A percentile compares a stretch with the other conserved stretches of the same genome.
Conservation (phyloP, 2,888 invertebrate species). For the Linyphia triangularis region DNA sequence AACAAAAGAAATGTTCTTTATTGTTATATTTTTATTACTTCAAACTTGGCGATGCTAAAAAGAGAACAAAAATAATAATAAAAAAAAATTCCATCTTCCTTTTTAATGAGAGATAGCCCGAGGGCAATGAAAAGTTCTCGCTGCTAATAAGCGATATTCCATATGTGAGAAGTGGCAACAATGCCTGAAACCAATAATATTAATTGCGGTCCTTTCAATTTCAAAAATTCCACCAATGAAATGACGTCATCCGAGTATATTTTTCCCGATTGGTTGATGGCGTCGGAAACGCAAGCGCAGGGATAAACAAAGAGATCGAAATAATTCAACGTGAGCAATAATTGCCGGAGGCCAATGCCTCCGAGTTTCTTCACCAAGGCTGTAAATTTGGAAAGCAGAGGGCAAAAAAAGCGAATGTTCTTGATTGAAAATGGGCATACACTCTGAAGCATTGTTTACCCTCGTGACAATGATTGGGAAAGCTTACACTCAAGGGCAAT, state of each 20-base stretch:
- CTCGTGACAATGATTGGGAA: background rate
- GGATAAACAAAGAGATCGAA: slow-evolving; percentile 22
- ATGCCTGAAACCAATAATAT: slow-evolving; percentile 58
- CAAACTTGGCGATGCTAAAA: slow-evolving; percentile 33
- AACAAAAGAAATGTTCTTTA: slow-evolving; percentile 52
- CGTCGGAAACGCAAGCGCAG: slow-evolving; percentile 4
- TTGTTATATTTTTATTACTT: slow-evolving; percentile 32
- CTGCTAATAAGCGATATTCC: slow-evolving; percentile 61
- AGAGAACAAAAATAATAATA: slow-evolving; percentile 31
- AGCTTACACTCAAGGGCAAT: slow-evolving; percentile 9
- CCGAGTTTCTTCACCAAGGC: background rate
- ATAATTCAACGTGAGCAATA: slow-evolving; percentile 48
- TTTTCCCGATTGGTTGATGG: slow-evolving; percentile 42
- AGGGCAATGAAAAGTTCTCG: slow-evolving; percentile 53
- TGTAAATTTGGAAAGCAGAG: slow-evolving; percentile 17
- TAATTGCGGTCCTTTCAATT: slow-evolving; percentile 57
- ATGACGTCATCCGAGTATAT: slow-evolving; percentile 47
- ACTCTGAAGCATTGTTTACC: background rate
- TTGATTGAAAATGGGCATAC: background rate
- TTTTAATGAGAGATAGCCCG: slow-evolving; percentile 69
- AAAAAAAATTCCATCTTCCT: slow-evolving; percentile 53
- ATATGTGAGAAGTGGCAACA: slow-evolving; percentile 33
- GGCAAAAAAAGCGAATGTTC: background rate
- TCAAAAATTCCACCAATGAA: slow-evolving; percentile 52
- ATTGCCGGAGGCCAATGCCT: slow-evolving; percentile 43